phyloP scores from a whole-genome alignment of 2,113 vertebrate genomes.

The Tetraodon nigroviridis region DNA sequence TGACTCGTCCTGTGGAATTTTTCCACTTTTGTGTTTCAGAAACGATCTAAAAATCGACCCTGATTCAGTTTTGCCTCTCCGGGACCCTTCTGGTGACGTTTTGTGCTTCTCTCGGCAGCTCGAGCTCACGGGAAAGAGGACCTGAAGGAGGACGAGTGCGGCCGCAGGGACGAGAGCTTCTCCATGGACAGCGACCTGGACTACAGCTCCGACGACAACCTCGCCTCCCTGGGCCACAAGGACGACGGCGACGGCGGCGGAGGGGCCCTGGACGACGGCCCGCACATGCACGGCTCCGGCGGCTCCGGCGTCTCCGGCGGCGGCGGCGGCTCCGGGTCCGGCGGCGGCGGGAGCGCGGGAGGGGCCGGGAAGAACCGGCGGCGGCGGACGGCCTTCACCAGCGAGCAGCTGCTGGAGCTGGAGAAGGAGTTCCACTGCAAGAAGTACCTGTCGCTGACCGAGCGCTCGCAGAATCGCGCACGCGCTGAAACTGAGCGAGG shows the following conservation, averaged over 20 bases:
- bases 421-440: constrained; percentile 99
- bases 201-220: constrained; percentile 97
- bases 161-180: constrained; percentile 89
- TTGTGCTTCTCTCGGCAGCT: constrained; percentile 46
- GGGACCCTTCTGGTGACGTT: neutral
- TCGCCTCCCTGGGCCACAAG: constrained; percentile 80
- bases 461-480: constrained; percentile 99
- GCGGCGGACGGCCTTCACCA: constrained; percentile 94
- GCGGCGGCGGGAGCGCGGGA: constrained; percentile 67
- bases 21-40: no score
- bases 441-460: constrained; percentile 96
- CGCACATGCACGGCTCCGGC: constrained; percentile 56
- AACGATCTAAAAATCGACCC: no score
- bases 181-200: constrained; percentile 97
- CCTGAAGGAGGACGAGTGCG: constrained; percentile 82
- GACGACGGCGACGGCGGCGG: constrained; percentile 72
- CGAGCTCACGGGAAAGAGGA: constrained; percentile 83
- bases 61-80: no score
- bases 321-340: constrained; percentile 29
- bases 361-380: constrained; percentile 90
- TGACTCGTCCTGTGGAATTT: neutral
- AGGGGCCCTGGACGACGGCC: constrained; percentile 75
- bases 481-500: constrained; percentile 96
- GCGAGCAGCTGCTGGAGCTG: constrained; percentile 96
- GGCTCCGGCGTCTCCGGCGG: constrained; percentile 33